Evolutionary conservation across 2,888 invertebrate species (phyloP).

Genomic region (Amphipyra berbera): DNA sequence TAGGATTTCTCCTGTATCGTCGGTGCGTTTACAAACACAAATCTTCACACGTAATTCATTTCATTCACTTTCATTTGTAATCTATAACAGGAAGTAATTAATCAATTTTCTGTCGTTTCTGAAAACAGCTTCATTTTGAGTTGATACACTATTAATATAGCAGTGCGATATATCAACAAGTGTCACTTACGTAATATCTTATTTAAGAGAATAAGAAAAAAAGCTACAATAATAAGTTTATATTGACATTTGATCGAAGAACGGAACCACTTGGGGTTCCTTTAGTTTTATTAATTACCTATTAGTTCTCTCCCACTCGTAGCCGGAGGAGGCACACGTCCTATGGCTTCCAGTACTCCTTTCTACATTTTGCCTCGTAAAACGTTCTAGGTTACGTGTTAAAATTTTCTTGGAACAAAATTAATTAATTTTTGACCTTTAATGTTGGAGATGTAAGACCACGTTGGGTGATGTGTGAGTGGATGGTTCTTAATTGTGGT

Average conservation of each 20-base stretch:
- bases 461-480: conserved; percentile 21
- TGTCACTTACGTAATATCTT: neutral
- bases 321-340: conserved; percentile 25
- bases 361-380: conserved; percentile 9
- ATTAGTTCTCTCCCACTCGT: conserved; percentile 23
- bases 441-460: conserved; percentile 1
- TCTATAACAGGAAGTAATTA: too few relatives aligned
- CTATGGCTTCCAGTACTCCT: conserved; percentile 50
- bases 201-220: too few relatives aligned
- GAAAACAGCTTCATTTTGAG: too few relatives aligned
- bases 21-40: too few relatives aligned
- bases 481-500: too few relatives aligned
- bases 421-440: conserved; percentile 13
- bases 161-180: too few relatives aligned
- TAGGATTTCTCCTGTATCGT: too few relatives aligned
- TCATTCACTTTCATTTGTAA: too few relatives aligned
- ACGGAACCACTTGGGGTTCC: conserved; percentile 22
- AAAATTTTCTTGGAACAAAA: neutral
- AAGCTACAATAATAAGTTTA: conserved; percentile 1
- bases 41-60: too few relatives aligned
- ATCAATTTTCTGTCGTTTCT: too few relatives aligned
- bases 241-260: conserved; percentile 5
- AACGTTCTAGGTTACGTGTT: conserved; percentile 19
- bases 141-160: too few relatives aligned
- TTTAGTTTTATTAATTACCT: conserved; percentile 44